Evolutionary conservation across 2,888 invertebrate species (phyloP).

Genomic region (Xestia sexstrigata): DNA sequence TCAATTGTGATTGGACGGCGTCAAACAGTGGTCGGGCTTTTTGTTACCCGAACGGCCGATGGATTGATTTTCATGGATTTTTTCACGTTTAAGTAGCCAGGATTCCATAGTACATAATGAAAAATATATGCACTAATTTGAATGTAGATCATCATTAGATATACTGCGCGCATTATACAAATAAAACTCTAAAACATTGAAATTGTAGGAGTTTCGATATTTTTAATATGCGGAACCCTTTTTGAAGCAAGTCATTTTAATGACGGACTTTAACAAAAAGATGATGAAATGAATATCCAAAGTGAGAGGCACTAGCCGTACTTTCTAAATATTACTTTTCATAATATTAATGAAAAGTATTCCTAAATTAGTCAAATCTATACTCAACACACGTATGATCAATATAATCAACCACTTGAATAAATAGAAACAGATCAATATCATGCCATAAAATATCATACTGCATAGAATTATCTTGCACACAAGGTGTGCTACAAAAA

Average conservation of each 20-base stretch:
- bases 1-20: conserved; percentile 49
- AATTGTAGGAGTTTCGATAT: background rate
- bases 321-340: background rate
- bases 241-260: background rate
- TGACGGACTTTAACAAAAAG: background rate
- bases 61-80: conserved; percentile 17
- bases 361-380: background rate
- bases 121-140: too few species aligned
- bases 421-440: background rate
- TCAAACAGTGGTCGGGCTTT: conserved; percentile 24
- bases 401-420: background rate
- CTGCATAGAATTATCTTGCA: background rate
- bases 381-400: background rate
- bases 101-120: too few species aligned
- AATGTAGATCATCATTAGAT: too few species aligned
- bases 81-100: background rate
- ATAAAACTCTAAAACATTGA: background rate
- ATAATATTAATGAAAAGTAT: background rate
- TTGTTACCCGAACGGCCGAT: conserved; percentile 27
- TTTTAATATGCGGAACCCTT: background rate
- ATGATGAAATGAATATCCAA: too few species aligned
- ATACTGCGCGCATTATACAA: background rate
- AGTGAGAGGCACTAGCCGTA: background rate
- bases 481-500: background rate
- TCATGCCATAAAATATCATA: background rate